phyloP scores from a whole-genome alignment of 2,888 invertebrate species.

The Epinotia brunnichana region DNA sequence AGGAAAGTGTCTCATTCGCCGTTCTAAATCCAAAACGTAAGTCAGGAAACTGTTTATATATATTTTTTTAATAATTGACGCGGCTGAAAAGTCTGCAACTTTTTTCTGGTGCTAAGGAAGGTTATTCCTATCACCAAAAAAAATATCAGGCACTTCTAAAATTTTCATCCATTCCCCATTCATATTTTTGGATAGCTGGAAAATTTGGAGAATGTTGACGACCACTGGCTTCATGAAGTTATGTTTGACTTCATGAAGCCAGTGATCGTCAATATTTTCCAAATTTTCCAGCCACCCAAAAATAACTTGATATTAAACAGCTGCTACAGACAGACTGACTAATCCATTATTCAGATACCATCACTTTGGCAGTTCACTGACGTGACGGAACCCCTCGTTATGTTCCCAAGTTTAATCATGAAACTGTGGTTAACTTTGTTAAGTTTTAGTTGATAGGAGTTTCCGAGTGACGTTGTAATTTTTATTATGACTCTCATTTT shows the following conservation, averaged over 20 bases:
- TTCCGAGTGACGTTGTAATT: conserved; percentile 15
- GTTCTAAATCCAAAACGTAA: no score
- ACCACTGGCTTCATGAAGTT: no score
- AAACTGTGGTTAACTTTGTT: conserved; percentile 30
- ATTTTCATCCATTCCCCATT: no score
- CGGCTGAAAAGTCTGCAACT: no score
- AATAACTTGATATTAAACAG: conserved; percentile 19
- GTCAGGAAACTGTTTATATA: no score
- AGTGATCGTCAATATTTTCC: conserved; percentile 20
- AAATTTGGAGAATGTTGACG: no score
- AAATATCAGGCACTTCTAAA: no score
- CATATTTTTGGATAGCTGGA: no score
- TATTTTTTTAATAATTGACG: no score
- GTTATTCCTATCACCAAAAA: no score
- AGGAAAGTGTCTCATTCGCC: no score
- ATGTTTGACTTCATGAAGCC: not conserved
- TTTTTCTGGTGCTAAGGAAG: no score
- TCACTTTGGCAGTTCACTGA: conserved; percentile 42
- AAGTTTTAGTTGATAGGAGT: conserved; percentile 8
- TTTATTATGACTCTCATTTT: not conserved
- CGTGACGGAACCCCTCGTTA: conserved; percentile 41
- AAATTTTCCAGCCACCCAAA: not conserved
- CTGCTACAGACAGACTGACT: conserved; percentile 34
- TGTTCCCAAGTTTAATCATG: conserved; percentile 32
- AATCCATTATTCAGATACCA: conserved; percentile 44